Base-by-base conservation (phyloP, 1,140 invertebrate genomes). In the Phthorimaea operculella region DNA sequence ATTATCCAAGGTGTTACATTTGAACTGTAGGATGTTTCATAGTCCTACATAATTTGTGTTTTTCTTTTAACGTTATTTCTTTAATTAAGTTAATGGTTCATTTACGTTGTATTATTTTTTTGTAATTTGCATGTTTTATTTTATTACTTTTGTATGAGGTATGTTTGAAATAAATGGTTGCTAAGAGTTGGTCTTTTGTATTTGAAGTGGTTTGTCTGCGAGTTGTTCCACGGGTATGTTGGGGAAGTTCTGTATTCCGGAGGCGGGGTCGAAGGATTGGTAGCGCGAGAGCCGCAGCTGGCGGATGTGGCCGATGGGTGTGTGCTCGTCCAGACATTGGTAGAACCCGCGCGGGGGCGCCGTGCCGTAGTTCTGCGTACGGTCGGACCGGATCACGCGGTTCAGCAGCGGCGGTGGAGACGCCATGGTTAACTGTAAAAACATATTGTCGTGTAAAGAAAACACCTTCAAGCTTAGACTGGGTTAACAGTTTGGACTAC, bases 321-420 rank as follows among this genome's bases (percentile, higher is more conserved):
- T 83, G 56, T 85, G 78, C 0, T 76, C 78, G 51, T 83, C 82
- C 15, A 83, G 62, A 50, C 71, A 82, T 51, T 83, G 79, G 55
- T 83, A 85, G 28, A 77, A 65, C 0, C 79, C 82, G 45, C 63
- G 68, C 1, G 82, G 78, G 1, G 79, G 82, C 18, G 77, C 79
- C 11, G 81, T 78, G 10, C 76, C 75, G 33, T 81, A 70, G 55
- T 79, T 85, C 39, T 83, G 81, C 4, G 81, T 85, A 47, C 81
- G 54, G 55, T 82, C 71, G 6, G 81, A 85, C 1, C 76, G 66
- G 36, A 85, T 83, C 0, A 80, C 70, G 8, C 79, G 61, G 54
- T 85, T 83, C 28, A 83, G 49, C 47, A 84, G 57, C 76, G 76
- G 83, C 1, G 58, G 34, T 2, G 74, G 65, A 15, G 76, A 73